Evolutionary conservation across 1,140 invertebrate species (phyloP).

Genomic region (Papilio aristodemus): DNA sequence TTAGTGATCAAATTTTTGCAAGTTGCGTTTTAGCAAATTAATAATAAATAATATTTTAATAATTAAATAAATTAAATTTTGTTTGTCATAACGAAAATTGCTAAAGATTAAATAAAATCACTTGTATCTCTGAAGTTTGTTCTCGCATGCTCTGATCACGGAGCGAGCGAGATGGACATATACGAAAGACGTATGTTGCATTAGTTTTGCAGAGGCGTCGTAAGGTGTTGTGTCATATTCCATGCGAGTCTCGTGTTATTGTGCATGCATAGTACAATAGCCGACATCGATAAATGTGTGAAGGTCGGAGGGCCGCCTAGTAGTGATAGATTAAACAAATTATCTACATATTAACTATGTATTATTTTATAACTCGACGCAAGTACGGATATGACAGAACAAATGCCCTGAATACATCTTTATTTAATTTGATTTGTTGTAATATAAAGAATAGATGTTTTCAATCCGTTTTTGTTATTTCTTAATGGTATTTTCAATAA

Average conservation of each 20-base stretch:
- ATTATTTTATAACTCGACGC: constrained; percentile 22
- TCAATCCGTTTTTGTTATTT: too few species aligned
- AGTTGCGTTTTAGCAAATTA: background rate
- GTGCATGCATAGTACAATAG: constrained; percentile 47
- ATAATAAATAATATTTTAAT: background rate
- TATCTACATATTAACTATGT: constrained; percentile 37
- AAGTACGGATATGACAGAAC: constrained; percentile 8
- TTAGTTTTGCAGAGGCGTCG: background rate
- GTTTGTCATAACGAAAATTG: background rate
- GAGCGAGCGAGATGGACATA: background rate
- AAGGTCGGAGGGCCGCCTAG: constrained; percentile 71
- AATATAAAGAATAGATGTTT: background rate
- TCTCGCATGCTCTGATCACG: too few species aligned
- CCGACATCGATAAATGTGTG: constrained; percentile 61
- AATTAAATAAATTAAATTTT: background rate
- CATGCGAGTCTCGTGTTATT: constrained; percentile 31
- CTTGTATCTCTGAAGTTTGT: background rate
- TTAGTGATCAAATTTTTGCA: background rate
- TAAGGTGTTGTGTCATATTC: constrained; percentile 31
- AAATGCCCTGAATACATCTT: constrained; percentile 4
- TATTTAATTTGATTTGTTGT: constrained; percentile 6
- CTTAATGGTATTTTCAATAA: too few species aligned
- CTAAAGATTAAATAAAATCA: too few species aligned
- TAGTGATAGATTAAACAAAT: constrained; percentile 62
- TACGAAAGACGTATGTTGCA: background rate